Base-by-base conservation (phyloP, 1,140 invertebrate species). In the Bombus huntii region DNA sequence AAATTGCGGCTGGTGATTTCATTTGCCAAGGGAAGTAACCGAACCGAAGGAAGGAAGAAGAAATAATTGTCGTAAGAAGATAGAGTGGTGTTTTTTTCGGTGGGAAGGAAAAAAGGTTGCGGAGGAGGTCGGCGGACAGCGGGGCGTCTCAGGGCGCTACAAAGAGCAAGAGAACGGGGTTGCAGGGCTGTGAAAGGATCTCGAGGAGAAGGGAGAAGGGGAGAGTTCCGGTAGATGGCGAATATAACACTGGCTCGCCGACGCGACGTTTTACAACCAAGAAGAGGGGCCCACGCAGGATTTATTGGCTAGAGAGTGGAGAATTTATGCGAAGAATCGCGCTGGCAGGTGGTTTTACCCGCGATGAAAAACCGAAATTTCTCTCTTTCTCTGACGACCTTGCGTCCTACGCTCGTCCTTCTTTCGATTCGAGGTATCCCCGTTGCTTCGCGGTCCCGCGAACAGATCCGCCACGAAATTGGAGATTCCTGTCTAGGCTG, bases 281-380 rank as follows among this genome's bases (percentile, higher is more conserved):
- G 84, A 80, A 88, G 78, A 81, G 57, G 83, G 84, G 74, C 47
- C 37, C 77, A 78, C 78, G 85, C 70, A 84, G 88, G 91, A 94
- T 94, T 94, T 94, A 94, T 94, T 92, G 92, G 92, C 87, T 73
- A 86, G 88, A 85, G 89, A 88, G 85, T 57, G 88, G 83, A 92
- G 91, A 93, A 94, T 94, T 94, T 94, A 94, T 94, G 94, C 92
- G 91, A 77, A 92, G 93, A 93, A 93, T 92, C 92, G 90, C 90
- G 92, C 92, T 93, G 93, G 92, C 92, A 92, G 90, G 91, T 89
- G 84, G 76, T 89, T 89, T 76, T 83, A 89, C 73, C n/a, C 84
- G 84, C 65, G 62, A 85, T 89, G 79, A 87, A 89, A 89, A 89
- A 89, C 84, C 66, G 59, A 89, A 89, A 87, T 83, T 89, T 89